Evolutionary conservation across 1,140 invertebrate species (phyloP), one percentile per base, ranked within the genome.

Genomic region (Bombus superbus): DNA sequence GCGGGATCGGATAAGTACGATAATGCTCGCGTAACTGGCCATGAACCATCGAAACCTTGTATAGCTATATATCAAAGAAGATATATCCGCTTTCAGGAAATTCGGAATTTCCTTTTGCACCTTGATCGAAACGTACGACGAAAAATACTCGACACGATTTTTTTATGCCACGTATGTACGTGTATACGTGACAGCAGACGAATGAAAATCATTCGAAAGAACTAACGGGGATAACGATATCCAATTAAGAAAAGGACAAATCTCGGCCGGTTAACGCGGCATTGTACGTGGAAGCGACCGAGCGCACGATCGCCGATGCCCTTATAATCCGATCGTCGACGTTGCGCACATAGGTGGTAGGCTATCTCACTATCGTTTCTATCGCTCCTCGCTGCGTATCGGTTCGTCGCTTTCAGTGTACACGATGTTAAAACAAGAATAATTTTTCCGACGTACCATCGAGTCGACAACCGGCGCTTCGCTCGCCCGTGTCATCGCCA

Each of bases 271-370:
- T 5, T 62, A 62, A n/a, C 2, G 2, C 2, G 3, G 3, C 0
- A 32, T 22, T 53, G 64, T 53, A 53, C 38, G 38, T 40, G 35
- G 35, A 32, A 40, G 15, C 44, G 40, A 22, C 42, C 62, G 57
- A 38, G 28, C 35, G 44, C 15, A 40, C 35, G 40, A 83, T 66
- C 57, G 28, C 8, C 44, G 72, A 75, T 68, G 40, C n/a, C 57
- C 68, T 77, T 62, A 73, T 88, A 89, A 89, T 89, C 86, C 66
- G 86, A 89, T 47, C 78, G 87, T 59, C 72, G 44, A 68, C 81
- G 66, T 88, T 81, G 32, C 35, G 44, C 32, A 68, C 32, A 47
- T 32, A 13, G 42, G 5, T 0, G 42, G 5, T 0, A 15, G 13
- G 3, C 1, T 10, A 8, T 32, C 44, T 10, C 25, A 25, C 18